phyloP scores from a whole-genome alignment of 2,888 invertebrate genomes.

The Tiliacea aurago region DNA sequence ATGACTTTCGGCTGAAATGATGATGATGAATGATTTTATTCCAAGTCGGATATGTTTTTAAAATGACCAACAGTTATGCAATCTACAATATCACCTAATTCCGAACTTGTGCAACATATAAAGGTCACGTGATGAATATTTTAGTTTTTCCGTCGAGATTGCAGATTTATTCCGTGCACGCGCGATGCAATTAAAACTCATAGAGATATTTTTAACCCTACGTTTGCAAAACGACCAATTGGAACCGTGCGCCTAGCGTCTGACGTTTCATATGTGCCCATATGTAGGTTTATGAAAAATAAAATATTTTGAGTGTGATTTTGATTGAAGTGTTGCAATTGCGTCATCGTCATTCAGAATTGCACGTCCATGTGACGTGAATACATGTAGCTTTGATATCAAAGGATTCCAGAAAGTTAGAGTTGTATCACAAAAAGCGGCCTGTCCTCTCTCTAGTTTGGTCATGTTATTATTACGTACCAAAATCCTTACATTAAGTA shows the following conservation, averaged over 20 bases:
- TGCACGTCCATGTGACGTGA: not conserved
- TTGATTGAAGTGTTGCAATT: not conserved
- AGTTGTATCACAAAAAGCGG: no score
- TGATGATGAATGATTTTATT: no score
- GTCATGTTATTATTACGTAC: no score
- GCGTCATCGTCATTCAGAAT: not conserved
- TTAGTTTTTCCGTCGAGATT: not conserved
- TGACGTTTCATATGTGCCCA: no score
- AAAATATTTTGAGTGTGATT: no score
- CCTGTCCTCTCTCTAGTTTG: no score
- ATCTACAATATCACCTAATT: not conserved
- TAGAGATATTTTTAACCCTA: not conserved
- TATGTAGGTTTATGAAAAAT: no score
- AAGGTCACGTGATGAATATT: not conserved
- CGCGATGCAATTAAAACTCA: slow-evolving; percentile 15
- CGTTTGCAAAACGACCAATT: not conserved
- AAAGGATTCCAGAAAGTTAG: not conserved
- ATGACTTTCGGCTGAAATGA: no score
- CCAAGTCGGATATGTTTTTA: not conserved
- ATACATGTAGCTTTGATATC: not conserved
- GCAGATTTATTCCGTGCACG: slow-evolving; percentile 27
- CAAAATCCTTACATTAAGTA: no score
- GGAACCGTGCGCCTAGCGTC: no score
- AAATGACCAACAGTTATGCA: not conserved
- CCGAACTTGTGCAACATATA: not conserved